A percentile compares a stretch with the other conserved stretches of the same genome.
Conservation (phyloP, 1,140 invertebrate species). For the Drusus annulatus region DNA sequence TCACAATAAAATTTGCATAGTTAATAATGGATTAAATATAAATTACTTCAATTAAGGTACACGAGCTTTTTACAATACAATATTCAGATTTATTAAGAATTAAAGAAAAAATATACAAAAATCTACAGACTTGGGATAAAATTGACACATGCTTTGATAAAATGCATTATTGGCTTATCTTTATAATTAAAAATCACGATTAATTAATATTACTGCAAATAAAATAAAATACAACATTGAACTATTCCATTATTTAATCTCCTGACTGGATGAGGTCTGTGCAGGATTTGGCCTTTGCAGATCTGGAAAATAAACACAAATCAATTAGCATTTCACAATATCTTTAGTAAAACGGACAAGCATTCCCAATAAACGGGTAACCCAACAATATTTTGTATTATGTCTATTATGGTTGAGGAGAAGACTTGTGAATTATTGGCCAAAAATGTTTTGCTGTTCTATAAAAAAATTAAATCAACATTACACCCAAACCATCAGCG, state of each 20-base stretch:
- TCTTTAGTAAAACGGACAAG: too few relatives aligned
- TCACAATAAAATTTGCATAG: neutral
- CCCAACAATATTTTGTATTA: too few relatives aligned
- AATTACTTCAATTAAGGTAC: constrained; percentile 36
- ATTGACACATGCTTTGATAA: constrained; percentile 3
- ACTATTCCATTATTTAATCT: constrained; percentile 61
- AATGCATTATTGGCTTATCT: neutral
- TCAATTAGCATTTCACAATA: neutral
- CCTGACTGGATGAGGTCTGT: constrained; percentile 72
- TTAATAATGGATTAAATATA: neutral
- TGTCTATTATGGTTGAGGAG: too few relatives aligned
- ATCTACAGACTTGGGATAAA: constrained; percentile 11
- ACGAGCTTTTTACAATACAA: constrained; percentile 35
- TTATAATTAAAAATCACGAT: neutral
- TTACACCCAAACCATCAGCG: too few relatives aligned
- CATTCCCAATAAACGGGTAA: too few relatives aligned
- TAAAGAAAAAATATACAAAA: constrained; percentile 18
- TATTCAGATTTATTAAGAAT: constrained; percentile 18
- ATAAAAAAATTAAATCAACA: too few relatives aligned
- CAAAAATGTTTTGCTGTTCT: too few relatives aligned
- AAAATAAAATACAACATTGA: neutral
- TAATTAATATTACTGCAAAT: neutral
- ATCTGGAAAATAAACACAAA: constrained; percentile 65
- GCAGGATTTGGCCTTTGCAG: constrained; percentile 74
- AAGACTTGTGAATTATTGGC: too few relatives aligned